phyloP scores from a whole-genome alignment of 2,888 invertebrate genomes.

The Platycheirus albimanus region DNA sequence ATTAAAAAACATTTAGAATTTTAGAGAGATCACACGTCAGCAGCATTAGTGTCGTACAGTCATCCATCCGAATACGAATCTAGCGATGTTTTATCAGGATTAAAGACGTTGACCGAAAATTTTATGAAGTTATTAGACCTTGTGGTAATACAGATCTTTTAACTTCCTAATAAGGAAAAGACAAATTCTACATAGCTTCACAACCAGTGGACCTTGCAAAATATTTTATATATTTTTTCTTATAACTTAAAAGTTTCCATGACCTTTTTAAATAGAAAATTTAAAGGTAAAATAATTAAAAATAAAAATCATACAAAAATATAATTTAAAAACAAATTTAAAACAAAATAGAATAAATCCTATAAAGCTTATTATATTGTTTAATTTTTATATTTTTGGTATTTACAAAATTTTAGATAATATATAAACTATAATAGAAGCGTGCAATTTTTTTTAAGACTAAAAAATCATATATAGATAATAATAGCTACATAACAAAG shows the following conservation, averaged over 20 bases:
- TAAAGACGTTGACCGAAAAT: too few species aligned
- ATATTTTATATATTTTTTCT: conserved; percentile 5
- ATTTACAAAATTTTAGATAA: conserved; percentile 48
- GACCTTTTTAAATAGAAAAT: conserved; percentile 25
- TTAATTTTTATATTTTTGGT: conserved; percentile 6
- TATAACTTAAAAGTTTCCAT: conserved; percentile 15
- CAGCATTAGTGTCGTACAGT: too few species aligned
- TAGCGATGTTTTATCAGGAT: too few species aligned
- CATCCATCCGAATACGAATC: too few species aligned
- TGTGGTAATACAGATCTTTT: too few species aligned
- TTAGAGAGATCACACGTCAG: too few species aligned
- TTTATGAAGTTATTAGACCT: too few species aligned
- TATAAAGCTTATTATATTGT: conserved; percentile 47
- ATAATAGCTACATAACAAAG: conserved; percentile 65
- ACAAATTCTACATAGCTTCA: too few species aligned
- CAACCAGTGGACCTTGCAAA: neutral
- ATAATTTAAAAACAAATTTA: conserved; percentile 12
- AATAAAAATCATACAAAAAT: conserved; percentile 36
- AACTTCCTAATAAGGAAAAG: too few species aligned
- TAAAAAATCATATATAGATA: conserved; percentile 69
- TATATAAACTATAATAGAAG: conserved; percentile 10
- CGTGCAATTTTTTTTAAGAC: conserved; percentile 68
- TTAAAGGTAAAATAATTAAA: conserved; percentile 16
- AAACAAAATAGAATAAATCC: conserved; percentile 23
- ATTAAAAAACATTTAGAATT: too few species aligned